Conservation (phyloP, 2,888 invertebrate genomes). For the Drosophila prostipennis region DNA sequence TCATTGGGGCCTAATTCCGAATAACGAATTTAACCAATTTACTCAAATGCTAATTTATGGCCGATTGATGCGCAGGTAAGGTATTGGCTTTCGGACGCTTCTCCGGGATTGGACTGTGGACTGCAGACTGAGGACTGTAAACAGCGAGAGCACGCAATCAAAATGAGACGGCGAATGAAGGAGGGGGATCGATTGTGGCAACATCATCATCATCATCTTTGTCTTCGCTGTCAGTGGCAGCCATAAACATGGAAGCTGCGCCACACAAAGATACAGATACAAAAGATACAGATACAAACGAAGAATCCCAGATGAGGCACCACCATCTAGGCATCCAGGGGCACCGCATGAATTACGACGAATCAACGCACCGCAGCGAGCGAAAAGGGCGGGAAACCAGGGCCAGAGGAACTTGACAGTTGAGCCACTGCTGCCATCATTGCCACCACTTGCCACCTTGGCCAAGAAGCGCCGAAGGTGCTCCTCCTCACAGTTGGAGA, state of each 20-base stretch:
- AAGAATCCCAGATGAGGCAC: conserved; percentile 29
- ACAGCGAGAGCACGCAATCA: conserved; percentile 68
- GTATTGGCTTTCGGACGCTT: conserved; percentile 39
- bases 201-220: conserved; percentile 59
- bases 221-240: conserved; percentile 60
- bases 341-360: conserved; percentile 75
- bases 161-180: conserved; percentile 33
- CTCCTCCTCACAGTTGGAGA: conserved; percentile 66
- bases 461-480: conserved; percentile 70
- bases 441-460: conserved; percentile 63
- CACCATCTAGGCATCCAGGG: too few relatives aligned
- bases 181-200: conserved; percentile 14
- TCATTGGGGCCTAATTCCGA: conserved; percentile 82
- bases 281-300: conserved; percentile 38
- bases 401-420: conserved; percentile 67
- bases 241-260: conserved; percentile 75
- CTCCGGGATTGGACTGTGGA: conserved; percentile 24
- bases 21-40: conserved; percentile 84
- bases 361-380: conserved; percentile 68
- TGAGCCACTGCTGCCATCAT: conserved; percentile 83
- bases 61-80: conserved; percentile 83
- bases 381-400: conserved; percentile 17
- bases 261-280: conserved; percentile 35
- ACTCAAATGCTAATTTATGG: conserved; percentile 84
- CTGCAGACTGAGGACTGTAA: too few relatives aligned